These are phyloP conservation scores for Dufourea novaeangliae DNA, from an alignment of 1,140 invertebrate genomes.

Conservation along the genomic window DNA sequence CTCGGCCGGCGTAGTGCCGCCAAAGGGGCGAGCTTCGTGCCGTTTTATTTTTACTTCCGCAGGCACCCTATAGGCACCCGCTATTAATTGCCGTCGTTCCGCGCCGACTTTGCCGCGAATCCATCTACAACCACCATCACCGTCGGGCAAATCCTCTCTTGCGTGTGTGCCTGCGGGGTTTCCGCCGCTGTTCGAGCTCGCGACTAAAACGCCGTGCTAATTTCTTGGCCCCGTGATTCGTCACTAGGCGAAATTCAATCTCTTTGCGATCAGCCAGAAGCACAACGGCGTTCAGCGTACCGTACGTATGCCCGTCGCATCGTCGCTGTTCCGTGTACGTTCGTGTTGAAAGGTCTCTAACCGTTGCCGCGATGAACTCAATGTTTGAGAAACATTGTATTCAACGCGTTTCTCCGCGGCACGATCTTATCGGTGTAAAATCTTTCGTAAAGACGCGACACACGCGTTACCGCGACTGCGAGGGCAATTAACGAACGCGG, in stretches of 20 bases:
- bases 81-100: slow-evolving; percentile 80
- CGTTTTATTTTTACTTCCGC: slow-evolving; percentile 79
- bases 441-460: slow-evolving; percentile 42
- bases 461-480: slow-evolving; percentile 13
- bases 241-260: slow-evolving; percentile 32
- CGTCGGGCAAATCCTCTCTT: slow-evolving; percentile 55
- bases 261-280: too few species aligned
- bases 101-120: slow-evolving; percentile 76
- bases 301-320: too few species aligned
- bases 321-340: too few species aligned
- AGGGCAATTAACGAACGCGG: slow-evolving; percentile 58
- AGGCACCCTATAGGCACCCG: slow-evolving; percentile 76
- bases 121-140: slow-evolving; percentile 71
- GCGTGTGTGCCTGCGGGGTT: slow-evolving; percentile 62
- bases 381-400: too few species aligned
- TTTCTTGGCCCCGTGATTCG: slow-evolving; percentile 45
- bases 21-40: slow-evolving; percentile 74
- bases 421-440: slow-evolving; percentile 58
- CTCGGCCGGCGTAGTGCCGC: slow-evolving; percentile 74
- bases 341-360: too few species aligned
- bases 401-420: too few species aligned
- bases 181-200: slow-evolving; percentile 61
- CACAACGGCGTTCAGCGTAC: too few species aligned
- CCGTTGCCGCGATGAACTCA: too few species aligned
- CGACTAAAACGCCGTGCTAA: slow-evolving; percentile 46